Base-by-base conservation (phyloP, 2,113 vertebrate species). In the Seriola quinqueradiata region DNA sequence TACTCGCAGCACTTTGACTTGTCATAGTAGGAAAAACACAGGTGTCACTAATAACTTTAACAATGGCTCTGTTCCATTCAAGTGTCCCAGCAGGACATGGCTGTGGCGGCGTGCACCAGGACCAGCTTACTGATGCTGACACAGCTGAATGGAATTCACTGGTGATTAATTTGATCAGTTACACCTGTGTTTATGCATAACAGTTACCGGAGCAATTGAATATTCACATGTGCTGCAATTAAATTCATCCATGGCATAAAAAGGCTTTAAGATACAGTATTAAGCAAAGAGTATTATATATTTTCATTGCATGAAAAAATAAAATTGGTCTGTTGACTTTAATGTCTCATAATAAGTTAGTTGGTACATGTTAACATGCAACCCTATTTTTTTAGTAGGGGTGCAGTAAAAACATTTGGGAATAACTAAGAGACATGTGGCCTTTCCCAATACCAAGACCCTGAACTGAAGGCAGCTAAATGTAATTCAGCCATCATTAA, bases 221-320 rank as follows among this genome's bases (percentile, higher is more conserved):
- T 38, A n/a, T 46, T 48, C 55, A 70, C 8, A 63, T 4, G 7
- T 46, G 12, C 42, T 65, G 12, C 23, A 77, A 17, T 38, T 21
- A 19, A 36, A 58, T 42, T 34, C 9, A 63, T 17, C 21, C 14
- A 12, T 23, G 23, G 46, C 40, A 65, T 21, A 40, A 52, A 67
- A 44, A 25, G 4, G 19, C 2, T 34, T 21, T 36, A 57, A 61
- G 14, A 72, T 69, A 58, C 58, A 85, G 77, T 82, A 74, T 86
- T 77, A 75, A 81, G 8, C n/a, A 83, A 63, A 60, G 1, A 48
- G 42, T 69, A 60, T 79, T 66, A 67, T 48, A 82, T 1, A 42
- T 75, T 79, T 70, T 76, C 17, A 75, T 19, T 6, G 40, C 48
- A 58, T 70, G 42, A 69, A 58, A 28, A 59, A 78, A 66, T 75